Conservation (phyloP, 2,113 vertebrate species). For the Bagarius yarrelli region DNA sequence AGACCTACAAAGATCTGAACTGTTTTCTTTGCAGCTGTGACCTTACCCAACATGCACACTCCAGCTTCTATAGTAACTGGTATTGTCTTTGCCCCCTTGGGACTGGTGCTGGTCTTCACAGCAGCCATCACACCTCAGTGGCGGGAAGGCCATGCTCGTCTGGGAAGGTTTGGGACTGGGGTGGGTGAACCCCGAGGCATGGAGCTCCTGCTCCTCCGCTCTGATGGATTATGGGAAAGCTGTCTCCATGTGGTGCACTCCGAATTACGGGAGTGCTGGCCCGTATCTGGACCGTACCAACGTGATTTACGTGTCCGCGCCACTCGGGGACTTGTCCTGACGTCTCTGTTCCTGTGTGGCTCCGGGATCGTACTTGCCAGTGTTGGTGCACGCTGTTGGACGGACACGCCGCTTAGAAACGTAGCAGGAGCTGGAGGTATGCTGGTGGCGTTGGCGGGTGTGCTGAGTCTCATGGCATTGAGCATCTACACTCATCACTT, state of each 20-base stretch:
- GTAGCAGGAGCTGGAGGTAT: conserved; percentile 70
- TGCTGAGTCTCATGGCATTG: conserved; percentile 68
- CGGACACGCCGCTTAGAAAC: conserved; percentile 70
- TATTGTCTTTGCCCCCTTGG: conserved; percentile 75
- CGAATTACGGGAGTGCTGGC: conserved; percentile 75
- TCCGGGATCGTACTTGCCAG: conserved; percentile 73
- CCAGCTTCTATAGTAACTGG: conserved; percentile 75
- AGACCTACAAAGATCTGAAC: neutral
- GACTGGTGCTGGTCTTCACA: conserved; percentile 74
- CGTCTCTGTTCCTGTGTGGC: conserved; percentile 72
- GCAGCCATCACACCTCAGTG: conserved; percentile 78
- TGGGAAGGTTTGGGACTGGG: conserved; percentile 52
- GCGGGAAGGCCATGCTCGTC: conserved; percentile 69
- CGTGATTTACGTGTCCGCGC: conserved; percentile 66
- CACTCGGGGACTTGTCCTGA: conserved; percentile 68
- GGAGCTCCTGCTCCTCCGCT: conserved; percentile 64
- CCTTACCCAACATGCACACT: conserved; percentile 67
- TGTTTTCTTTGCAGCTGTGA: neutral
- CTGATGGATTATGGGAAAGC: conserved; percentile 77
- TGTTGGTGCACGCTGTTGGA: conserved; percentile 75
- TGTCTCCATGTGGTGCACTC: conserved; percentile 74
- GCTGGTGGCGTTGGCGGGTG: conserved; percentile 67
- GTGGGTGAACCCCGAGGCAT: conserved; percentile 45
- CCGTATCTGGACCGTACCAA: conserved; percentile 67
- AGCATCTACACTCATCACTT: conserved; percentile 71